Percentiles rank a stretch among this genome's conserved stretches.
phyloP scores from a whole-genome alignment of 2,113 vertebrate species.

The Aplodontia rufa region DNA sequence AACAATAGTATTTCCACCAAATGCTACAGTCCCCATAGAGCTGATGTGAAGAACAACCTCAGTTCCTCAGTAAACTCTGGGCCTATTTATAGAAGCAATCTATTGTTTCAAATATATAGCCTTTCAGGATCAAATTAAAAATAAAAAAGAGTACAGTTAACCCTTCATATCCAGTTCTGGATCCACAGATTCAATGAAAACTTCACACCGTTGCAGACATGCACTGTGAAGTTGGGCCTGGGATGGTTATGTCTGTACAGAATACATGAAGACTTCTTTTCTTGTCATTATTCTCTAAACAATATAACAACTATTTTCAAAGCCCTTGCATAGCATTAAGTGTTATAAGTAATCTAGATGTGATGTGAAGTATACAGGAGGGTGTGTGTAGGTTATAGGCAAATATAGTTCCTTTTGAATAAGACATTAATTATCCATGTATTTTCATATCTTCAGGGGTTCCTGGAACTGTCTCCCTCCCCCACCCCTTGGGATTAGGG shows the following conservation, averaged over 20 bases:
- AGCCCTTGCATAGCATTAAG: neutral
- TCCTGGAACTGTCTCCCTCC: no score
- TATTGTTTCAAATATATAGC: neutral
- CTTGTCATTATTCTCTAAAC: neutral
- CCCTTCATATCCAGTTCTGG: neutral
- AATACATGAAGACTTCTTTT: neutral
- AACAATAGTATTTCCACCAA: neutral
- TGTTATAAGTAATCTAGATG: neutral
- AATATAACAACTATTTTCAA: neutral
- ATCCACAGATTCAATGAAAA: neutral
- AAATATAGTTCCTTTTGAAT: neutral
- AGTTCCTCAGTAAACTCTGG: neutral
- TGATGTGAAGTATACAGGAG: neutral
- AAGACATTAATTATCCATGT: neutral
- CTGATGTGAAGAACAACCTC: neutral
- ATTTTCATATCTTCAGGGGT: neutral
- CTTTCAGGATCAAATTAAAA: neutral
- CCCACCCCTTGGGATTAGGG: no score
- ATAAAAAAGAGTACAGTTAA: neutral
- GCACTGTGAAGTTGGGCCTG: no score
- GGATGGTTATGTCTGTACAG: neutral
- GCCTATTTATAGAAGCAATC: neutral
- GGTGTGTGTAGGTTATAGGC: neutral
- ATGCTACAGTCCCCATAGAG: neutral
- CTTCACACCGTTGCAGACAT: no score